Conservation (phyloP, 2,797 vertebrate species). For the Mus spretus region DNA sequence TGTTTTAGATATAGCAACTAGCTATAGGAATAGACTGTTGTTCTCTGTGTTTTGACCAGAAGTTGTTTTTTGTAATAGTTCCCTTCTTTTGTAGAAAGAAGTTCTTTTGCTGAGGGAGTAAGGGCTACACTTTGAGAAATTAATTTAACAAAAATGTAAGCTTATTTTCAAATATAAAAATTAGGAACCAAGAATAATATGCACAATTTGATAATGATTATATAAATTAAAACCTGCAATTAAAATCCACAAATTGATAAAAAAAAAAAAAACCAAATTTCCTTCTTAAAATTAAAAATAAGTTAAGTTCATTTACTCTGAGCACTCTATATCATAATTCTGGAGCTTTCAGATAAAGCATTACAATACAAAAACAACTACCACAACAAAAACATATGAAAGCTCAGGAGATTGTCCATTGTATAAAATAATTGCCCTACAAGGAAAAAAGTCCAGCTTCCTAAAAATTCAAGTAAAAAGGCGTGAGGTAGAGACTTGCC, state of each 20-base stretch:
- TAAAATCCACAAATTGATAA: background rate
- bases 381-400: background rate
- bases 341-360: background rate
- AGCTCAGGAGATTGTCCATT: background rate
- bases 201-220: background rate
- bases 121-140: background rate
- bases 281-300: background rate
- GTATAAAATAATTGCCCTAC: background rate
- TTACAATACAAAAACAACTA: too few relatives aligned
- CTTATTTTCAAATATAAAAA: background rate
- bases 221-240: background rate
- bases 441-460: background rate
- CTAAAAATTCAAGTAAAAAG: too few relatives aligned
- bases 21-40: background rate
- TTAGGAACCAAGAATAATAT: background rate
- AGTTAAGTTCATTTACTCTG: background rate
- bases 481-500: background rate
- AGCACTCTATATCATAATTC: background rate
- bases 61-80: background rate
- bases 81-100: too few relatives aligned
- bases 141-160: background rate
- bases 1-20: background rate
- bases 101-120: background rate
- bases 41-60: background rate
- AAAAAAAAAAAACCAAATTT: background rate